Evolutionary conservation across 2,797 vertebrate species (phyloP).

Genomic region (Cossypha niveicapilla): DNA sequence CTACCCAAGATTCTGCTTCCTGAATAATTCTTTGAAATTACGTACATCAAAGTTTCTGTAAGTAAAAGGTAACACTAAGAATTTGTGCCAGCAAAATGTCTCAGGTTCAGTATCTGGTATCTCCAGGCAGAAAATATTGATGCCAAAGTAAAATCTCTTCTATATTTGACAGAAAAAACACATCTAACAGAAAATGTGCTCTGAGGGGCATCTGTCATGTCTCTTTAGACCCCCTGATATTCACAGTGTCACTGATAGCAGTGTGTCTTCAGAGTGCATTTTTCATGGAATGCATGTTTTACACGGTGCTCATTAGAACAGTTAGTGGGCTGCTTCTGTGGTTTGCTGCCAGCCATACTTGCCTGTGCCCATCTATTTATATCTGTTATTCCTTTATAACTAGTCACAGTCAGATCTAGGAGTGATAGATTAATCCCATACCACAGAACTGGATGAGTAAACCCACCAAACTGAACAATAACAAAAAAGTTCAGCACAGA

Average conservation of each 20-base stretch:
- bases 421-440: background rate
- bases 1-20: background rate
- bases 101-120: background rate
- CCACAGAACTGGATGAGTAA: background rate
- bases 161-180: background rate
- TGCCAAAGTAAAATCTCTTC: background rate
- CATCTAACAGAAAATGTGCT: background rate
- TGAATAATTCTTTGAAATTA: background rate
- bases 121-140: background rate
- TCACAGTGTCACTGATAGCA: background rate
- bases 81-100: background rate
- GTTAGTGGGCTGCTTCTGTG: background rate
- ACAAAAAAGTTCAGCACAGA: fast-evolving
- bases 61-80: background rate
- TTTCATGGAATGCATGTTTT: constrained; percentile 14
- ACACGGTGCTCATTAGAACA: background rate
- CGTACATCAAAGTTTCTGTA: background rate
- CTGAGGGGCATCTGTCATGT: background rate
- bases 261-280: constrained; percentile 18
- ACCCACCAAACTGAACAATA: background rate
- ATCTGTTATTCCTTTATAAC: background rate
- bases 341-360: background rate
- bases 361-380: background rate
- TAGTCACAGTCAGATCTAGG: background rate
- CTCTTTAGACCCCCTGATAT: background rate